These are phyloP conservation scores for Numenius phaeopus DNA, from an alignment of 2,797 vertebrate species.

Conservation along the genomic window DNA sequence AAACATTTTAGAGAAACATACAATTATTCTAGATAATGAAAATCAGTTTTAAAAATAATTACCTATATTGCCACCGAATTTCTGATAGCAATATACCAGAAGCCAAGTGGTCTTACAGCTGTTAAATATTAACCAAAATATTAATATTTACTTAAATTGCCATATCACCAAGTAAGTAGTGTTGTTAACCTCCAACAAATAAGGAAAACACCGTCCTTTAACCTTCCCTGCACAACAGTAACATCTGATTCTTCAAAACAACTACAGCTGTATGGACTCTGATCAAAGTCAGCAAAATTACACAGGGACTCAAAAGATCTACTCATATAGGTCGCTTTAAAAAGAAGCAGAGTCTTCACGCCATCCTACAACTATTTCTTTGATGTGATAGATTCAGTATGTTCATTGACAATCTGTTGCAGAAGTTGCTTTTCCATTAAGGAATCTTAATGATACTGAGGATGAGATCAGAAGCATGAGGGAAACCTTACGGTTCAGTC, in stretches of 20 bases:
- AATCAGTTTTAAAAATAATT: background rate
- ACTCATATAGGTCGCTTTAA: background rate
- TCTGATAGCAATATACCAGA: background rate
- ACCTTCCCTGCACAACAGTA: background rate
- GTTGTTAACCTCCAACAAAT: background rate
- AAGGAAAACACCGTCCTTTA: background rate
- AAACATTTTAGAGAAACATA: conserved; percentile 5
- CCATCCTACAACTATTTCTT: conserved; percentile 55
- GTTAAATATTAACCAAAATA: background rate
- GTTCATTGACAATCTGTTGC: conserved; percentile 16
- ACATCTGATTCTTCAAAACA: conserved; percentile 38
- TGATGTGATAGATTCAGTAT: conserved; percentile 60
- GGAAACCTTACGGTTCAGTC: background rate
- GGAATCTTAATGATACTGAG: background rate
- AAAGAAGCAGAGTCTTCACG: conserved; percentile 24
- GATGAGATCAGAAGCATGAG: conserved; percentile 20
- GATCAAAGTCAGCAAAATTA: conserved; percentile 47
- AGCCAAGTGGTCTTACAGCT: background rate
- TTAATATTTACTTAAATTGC: background rate
- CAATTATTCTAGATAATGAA: conserved; percentile 5
- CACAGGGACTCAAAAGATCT: conserved; percentile 6
- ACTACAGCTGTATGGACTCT: conserved; percentile 14
- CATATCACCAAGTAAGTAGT: background rate
- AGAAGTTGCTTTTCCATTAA: conserved; percentile 15
- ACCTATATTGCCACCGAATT: background rate